Conservation (phyloP, 1,140 invertebrate species). For the Idris sp. region DNA sequence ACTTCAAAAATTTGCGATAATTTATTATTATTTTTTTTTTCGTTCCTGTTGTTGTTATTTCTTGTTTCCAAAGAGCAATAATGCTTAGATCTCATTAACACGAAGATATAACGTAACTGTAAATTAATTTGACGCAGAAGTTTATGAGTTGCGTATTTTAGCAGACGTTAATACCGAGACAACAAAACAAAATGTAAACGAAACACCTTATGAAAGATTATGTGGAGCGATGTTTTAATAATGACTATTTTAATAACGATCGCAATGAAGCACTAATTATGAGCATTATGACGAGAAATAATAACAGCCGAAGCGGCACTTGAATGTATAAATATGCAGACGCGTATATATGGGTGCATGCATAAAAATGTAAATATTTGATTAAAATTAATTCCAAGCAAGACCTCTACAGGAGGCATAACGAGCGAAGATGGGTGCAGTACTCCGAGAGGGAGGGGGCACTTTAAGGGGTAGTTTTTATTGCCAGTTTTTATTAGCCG, state of each 20-base stretch:
- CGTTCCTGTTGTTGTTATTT: too few relatives aligned
- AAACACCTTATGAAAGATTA: slow-evolving; percentile 42
- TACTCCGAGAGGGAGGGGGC: slow-evolving; percentile 64
- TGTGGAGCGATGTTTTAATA: slow-evolving; percentile 33
- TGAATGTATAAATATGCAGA: slow-evolving; percentile 2
- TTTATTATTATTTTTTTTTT: too few relatives aligned
- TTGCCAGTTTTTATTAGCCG: slow-evolving; percentile 78
- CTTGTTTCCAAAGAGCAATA: too few relatives aligned
- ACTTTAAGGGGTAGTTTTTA: slow-evolving; percentile 77
- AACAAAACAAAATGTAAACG: slow-evolving; percentile 26
- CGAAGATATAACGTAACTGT: slow-evolving; percentile 19
- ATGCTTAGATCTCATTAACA: slow-evolving; percentile 35
- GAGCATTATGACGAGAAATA: slow-evolving; percentile 51
- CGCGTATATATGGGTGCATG: slow-evolving; percentile 5
- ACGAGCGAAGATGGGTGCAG: slow-evolving; percentile 46
- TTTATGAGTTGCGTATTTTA: slow-evolving; percentile 32
- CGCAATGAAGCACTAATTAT: slow-evolving; percentile 45
- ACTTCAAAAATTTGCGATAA: too few relatives aligned
- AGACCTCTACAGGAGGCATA: slow-evolving; percentile 49
- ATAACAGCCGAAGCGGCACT: slow-evolving; percentile 30
- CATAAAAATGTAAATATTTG: slow-evolving; percentile 58
- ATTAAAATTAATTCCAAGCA: slow-evolving; percentile 59
- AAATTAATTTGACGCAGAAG: slow-evolving; percentile 35
- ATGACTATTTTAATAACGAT: slow-evolving; percentile 51
- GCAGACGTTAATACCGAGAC: slow-evolving; percentile 21